Conservation (phyloP, 2,113 vertebrate genomes). For the Propithecus coquereli region DNA sequence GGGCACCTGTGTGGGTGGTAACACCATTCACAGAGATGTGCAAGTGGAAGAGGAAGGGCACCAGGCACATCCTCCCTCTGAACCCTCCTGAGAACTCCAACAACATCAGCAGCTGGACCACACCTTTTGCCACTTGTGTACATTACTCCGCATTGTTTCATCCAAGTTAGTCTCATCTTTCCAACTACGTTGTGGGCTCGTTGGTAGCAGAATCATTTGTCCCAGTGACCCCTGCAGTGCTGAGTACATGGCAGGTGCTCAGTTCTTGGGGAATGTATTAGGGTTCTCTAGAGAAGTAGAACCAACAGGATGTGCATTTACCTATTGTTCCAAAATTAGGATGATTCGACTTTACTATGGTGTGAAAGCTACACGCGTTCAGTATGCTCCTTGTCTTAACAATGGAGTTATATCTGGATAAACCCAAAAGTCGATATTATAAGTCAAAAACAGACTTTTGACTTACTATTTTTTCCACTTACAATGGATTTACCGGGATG, state of each 20-base stretch:
- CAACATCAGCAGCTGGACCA: not conserved
- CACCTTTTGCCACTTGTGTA: not conserved
- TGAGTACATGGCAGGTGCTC: not conserved
- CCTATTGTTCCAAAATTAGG: not conserved
- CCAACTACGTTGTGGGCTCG: not conserved
- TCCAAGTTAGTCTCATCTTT: not conserved
- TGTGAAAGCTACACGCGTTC: not conserved
- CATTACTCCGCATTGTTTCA: not conserved
- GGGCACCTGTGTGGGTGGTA: not conserved
- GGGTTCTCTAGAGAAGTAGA: not conserved
- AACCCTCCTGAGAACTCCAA: not conserved
- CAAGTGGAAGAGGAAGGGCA: not conserved
- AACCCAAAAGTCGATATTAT: not conserved
- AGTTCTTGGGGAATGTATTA: not conserved
- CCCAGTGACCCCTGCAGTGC: not conserved
- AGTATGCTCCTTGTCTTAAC: not conserved
- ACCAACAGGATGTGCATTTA: not conserved
- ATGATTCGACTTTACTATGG: not conserved
- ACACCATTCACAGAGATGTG: not conserved
- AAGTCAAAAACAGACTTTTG: not conserved
- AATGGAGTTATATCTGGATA: not conserved
- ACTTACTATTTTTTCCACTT: not conserved
- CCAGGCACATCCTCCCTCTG: not conserved
- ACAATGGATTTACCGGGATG: not conserved
- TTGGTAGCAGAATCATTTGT: not conserved